These are phyloP conservation scores for Heliconius charithonia DNA, from an alignment of 2,888 invertebrate species.

Conservation along the genomic window DNA sequence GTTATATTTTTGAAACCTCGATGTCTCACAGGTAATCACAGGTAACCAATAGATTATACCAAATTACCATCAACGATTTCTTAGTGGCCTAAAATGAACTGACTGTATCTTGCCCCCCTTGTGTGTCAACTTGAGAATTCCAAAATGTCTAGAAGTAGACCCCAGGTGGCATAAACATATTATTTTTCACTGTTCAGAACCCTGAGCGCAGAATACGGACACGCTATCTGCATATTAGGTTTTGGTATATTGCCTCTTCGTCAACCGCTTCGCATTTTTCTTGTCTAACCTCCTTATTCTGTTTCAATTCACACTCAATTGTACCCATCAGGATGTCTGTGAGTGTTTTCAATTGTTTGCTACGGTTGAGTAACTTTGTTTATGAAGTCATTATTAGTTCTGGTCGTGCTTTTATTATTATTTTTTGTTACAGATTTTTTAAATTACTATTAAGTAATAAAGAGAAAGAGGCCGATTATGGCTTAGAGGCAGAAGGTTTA, in stretches of 20 bases:
- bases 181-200: constrained; percentile 8
- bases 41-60: no score
- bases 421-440: background rate
- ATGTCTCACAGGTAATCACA: no score
- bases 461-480: no score
- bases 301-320: constrained; percentile 34
- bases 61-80: no score
- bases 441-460: background rate
- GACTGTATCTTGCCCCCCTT: no score
- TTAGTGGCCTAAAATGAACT: no score
- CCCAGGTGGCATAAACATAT: no score
- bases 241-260: constrained; percentile 21
- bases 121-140: no score
- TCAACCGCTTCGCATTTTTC: constrained; percentile 29
- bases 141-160: no score
- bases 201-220: background rate
- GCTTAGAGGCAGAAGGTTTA: no score
- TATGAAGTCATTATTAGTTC: constrained; percentile 24
- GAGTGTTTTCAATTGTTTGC: constrained; percentile 28
- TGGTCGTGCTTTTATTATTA: background rate
- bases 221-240: background rate
- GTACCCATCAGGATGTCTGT: constrained; percentile 29
- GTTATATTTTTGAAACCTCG: no score
- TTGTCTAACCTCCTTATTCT: constrained; percentile 28
- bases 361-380: constrained; percentile 31